These are phyloP conservation scores for Agrilus cyanescens DNA, from an alignment of 2,888 invertebrate species.

Conservation along the genomic window DNA sequence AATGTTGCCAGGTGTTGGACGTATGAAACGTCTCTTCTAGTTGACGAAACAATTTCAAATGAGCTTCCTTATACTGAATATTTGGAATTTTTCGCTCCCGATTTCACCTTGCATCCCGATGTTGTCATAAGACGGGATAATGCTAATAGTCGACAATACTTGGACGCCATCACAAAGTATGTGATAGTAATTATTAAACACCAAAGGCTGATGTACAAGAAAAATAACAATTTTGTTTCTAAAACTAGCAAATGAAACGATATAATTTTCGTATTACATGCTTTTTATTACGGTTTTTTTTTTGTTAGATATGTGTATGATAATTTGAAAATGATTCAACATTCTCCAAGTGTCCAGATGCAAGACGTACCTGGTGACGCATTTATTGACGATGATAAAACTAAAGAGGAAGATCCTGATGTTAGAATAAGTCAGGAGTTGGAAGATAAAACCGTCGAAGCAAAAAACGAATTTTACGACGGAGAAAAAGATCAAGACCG, in stretches of 20 bases:
- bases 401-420: slow-evolving; percentile 76
- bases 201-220: neutral
- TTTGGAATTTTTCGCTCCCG: slow-evolving; percentile 93
- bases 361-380: slow-evolving; percentile 84
- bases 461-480: slow-evolving; percentile 80
- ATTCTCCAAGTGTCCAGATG: slow-evolving; percentile 96
- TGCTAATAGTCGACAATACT: slow-evolving; percentile 89
- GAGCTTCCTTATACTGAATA: slow-evolving; percentile 95
- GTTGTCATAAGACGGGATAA: slow-evolving; percentile 79
- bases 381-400: slow-evolving; percentile 51
- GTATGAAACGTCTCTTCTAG: slow-evolving; percentile 88
- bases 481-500: slow-evolving; percentile 86
- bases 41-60: slow-evolving; percentile 87
- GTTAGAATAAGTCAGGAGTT: slow-evolving; percentile 65
- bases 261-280: too few species aligned
- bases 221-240: too few species aligned
- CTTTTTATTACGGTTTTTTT: neutral
- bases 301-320: slow-evolving; percentile 64
- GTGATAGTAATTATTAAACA: slow-evolving; percentile 7
- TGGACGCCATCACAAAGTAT: slow-evolving; percentile 72
- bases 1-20: slow-evolving; percentile 99
- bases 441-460: slow-evolving; percentile 70
- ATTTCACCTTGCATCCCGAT: slow-evolving; percentile 92
- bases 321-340: slow-evolving; percentile 84
- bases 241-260: too few species aligned